Percentiles rank a stretch among this genome's conserved stretches.
phyloP scores from a whole-genome alignment of 92 coral and sea anemone genomes.

The Epizoanthus ramosus region DNA sequence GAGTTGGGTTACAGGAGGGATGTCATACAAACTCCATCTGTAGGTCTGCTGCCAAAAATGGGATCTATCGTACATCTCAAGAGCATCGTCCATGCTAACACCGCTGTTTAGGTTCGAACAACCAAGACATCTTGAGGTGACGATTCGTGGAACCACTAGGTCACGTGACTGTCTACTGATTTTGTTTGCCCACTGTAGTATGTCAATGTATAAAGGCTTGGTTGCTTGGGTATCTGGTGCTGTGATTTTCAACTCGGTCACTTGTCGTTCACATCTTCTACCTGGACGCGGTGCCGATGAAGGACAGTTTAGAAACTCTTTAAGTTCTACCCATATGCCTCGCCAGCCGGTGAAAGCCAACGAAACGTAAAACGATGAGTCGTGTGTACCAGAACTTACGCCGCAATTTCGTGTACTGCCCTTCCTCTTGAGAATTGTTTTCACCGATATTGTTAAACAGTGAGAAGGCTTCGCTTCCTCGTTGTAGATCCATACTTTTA shows the following conservation, averaged over 20 bases:
- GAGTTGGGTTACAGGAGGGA: constrained; percentile 9
- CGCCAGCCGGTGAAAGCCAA: constrained; percentile 48
- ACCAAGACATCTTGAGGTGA: constrained; percentile 5
- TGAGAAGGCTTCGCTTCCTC: constrained; percentile 8
- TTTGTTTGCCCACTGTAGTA: constrained; percentile 22
- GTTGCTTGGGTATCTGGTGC: constrained; percentile 13
- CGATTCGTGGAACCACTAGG: constrained; percentile 60
- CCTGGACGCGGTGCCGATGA: not conserved
- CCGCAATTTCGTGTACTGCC: not conserved
- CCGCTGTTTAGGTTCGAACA: not conserved
- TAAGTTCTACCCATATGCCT: constrained; percentile 35
- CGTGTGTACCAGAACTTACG: not conserved
- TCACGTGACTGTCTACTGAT: constrained; percentile 62
- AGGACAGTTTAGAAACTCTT: not conserved
- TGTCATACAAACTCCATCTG: constrained; percentile 54
- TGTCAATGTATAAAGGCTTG: constrained; percentile 54
- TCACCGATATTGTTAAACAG: not conserved
- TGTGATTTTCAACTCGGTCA: not conserved
- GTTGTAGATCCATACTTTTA: constrained; percentile 69
- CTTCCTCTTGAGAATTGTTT: not conserved
- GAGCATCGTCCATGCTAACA: not conserved
- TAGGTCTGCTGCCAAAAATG: constrained; percentile 60
- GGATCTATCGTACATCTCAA: not conserved
- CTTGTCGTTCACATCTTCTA: not conserved
- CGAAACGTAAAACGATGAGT: constrained; percentile 18